Base-by-base conservation (phyloP, 2,797 vertebrate species). In the Takifugu rubripes region DNA sequence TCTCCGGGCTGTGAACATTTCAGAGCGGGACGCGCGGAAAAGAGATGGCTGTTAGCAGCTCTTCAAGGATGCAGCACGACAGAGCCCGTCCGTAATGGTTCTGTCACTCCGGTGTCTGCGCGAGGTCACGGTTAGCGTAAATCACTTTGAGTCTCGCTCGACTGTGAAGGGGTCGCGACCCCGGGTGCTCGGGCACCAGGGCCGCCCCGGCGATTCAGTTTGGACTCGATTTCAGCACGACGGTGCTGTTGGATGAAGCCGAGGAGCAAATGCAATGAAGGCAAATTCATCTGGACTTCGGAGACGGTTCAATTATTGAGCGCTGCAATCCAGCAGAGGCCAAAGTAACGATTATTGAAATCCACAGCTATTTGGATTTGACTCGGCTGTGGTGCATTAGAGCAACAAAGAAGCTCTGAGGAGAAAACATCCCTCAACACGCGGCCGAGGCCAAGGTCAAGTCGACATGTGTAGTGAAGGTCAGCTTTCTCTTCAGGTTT, bases 21-120 rank as follows among this genome's bases (percentile, higher is more conserved):
- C 25, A 6, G 50, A 75, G 77, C 51, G 83, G 55, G 74, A 62
- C 21, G 70, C 52, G 64, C 74, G 65, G 60, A 72, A 60, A 72
- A 73, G 68, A 87, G 82, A 87, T 78, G 62, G 54, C 59, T 47
- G 61, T 68, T 82, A 76, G 81, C 78, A 77, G 63, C 61, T 76
- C 52, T 66, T 81, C 63, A 68, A 77, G 76, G 74, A 65, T 75
- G 53, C 56, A 50, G 51, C 49, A 61, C 71, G 59, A 60, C 57
- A 46, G 59, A 48, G 52, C 72, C 54, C 24, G 56, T 64, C 42
- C 1, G 26, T 71, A 58, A 75, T 65, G 49, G 56, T 44, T 63
- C 74, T 75, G 70, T 81, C 78, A 75, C 58, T 63, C 15, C 1
- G 6, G 54, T 47, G 57, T 77, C 49, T 68, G 24, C 45, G 16